These are phyloP conservation scores for Piaya cayana DNA, from an alignment of 2,113 vertebrate species.

Conservation along the genomic window DNA sequence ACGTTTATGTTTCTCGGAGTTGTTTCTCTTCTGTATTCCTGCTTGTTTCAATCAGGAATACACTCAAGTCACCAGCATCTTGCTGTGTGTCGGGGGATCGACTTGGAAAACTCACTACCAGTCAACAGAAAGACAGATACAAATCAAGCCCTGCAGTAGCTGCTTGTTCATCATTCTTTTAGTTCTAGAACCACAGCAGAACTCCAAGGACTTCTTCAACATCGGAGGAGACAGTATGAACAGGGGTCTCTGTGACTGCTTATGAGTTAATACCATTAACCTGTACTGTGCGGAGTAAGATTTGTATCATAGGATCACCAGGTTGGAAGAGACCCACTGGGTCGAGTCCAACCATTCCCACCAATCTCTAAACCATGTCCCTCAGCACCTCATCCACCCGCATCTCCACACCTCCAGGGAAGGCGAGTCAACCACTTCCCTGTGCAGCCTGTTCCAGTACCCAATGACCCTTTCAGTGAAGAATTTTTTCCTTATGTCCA, in stretches of 20 bases:
- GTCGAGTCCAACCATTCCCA: no score
- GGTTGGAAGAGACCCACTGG: no score
- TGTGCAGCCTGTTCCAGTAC: no score
- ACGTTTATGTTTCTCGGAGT: neutral
- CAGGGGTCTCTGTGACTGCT: rapidly evolving
- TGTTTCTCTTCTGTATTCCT: neutral
- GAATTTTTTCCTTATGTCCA: no score
- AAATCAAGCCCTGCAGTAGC: neutral
- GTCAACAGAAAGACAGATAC: neutral
- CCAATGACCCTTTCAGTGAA: no score
- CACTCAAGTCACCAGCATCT: neutral
- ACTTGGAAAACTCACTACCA: neutral
- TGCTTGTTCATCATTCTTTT: neutral
- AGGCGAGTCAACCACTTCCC: no score
- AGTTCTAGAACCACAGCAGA: neutral
- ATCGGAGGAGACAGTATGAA: neutral
- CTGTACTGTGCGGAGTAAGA: neutral
- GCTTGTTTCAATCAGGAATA: neutral
- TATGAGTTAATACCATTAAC: neutral
- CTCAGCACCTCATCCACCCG: no score
- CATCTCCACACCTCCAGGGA: no score
- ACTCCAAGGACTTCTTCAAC: neutral
- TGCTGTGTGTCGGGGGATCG: neutral
- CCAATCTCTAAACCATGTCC: no score
- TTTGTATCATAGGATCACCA: no score